phyloP scores from a whole-genome alignment of 2,888 invertebrate genomes.

The Orchesella flavescens region DNA sequence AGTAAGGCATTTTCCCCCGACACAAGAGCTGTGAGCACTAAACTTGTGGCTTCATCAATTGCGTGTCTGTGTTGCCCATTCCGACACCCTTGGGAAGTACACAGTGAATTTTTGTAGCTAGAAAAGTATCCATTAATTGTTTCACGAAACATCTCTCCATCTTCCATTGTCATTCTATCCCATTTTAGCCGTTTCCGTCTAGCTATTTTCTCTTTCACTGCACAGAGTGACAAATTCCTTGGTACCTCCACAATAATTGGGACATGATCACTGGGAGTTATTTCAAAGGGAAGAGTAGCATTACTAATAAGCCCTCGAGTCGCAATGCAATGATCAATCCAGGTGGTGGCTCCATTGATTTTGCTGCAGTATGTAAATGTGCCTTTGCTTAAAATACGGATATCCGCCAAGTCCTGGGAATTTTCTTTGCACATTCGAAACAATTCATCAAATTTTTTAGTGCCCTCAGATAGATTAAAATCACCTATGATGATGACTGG shows the following conservation, averaged over 20 bases:
- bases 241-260: not conserved
- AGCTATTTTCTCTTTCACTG: too few relatives aligned
- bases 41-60: too few relatives aligned
- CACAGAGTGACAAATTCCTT: too few relatives aligned
- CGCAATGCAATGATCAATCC: constrained; percentile 31
- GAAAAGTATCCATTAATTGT: not conserved
- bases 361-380: constrained; percentile 25
- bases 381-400: not conserved
- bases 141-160: too few relatives aligned
- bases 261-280: constrained; percentile 27
- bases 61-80: too few relatives aligned
- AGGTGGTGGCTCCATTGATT: not conserved
- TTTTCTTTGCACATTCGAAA: not conserved
- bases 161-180: not conserved
- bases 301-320: not conserved
- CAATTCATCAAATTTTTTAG: constrained; percentile 5
- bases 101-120: too few relatives aligned
- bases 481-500: constrained; percentile 22
- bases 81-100: too few relatives aligned
- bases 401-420: not conserved
- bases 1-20: not conserved
- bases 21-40: too few relatives aligned
- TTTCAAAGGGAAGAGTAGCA: not conserved
- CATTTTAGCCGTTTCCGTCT: not conserved
- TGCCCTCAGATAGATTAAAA: constrained; percentile 5